Percentiles rank a stretch among this genome's conserved stretches.
Conservation (phyloP, 2,113 vertebrate genomes). For the Carassius gibelio region DNA sequence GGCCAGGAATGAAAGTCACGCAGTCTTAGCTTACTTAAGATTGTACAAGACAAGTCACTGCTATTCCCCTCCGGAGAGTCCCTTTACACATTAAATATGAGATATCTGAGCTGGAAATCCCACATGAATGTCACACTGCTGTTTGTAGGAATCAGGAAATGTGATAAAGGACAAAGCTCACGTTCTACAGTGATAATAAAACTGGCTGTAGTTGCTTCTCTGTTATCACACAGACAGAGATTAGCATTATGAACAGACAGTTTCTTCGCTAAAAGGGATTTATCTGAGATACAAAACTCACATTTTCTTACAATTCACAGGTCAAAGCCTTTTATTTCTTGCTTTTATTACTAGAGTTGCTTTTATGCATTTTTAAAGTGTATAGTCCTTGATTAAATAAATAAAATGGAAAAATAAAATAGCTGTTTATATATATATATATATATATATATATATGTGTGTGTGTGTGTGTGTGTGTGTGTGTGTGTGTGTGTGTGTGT, state of each 20-base stretch:
- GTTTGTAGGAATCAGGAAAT: conserved; percentile 62
- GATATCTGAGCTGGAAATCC: conserved; percentile 51
- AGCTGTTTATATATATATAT: neutral
- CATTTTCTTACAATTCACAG: conserved; percentile 1
- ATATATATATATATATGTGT: too few species aligned
- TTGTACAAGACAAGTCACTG: conserved; percentile 41
- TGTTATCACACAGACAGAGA: conserved; percentile 45
- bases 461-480: too few species aligned
- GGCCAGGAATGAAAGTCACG: conserved; percentile 53
- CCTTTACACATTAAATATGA: conserved; percentile 43
- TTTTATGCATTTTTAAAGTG: too few species aligned
- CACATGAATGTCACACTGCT: conserved; percentile 60
- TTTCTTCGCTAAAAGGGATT: neutral
- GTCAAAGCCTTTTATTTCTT: neutral
- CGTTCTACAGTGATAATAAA: conserved; percentile 4
- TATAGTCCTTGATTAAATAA: too few species aligned
- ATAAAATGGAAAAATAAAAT: neutral
- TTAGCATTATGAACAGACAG: neutral
- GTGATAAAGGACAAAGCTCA: conserved; percentile 57
- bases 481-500: too few species aligned
- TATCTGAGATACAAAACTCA: neutral
- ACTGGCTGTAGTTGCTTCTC: neutral
- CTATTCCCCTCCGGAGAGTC: conserved; percentile 33
- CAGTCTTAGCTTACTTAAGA: conserved; percentile 52
- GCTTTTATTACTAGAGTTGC: too few species aligned